Evolutionary conservation across 2,797 vertebrate species (phyloP), one percentile per base, ranked within the genome.

Genomic region (Poeciliopsis presidionis): DNA sequence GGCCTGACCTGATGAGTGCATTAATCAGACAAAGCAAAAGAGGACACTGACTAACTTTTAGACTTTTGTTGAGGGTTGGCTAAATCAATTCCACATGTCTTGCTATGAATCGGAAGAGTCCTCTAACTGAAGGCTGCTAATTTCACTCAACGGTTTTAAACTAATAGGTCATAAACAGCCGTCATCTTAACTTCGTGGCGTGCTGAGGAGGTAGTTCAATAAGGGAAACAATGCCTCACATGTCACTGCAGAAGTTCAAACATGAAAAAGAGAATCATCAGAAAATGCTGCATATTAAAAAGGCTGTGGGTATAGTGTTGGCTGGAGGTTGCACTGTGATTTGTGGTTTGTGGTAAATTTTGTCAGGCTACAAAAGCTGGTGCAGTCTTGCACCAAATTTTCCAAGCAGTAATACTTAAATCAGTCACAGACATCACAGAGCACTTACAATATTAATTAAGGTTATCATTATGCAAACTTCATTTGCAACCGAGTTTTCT

Each of bases 331-430:
- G 45, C 6, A 20, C 45, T 30, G 36, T 39, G 20, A 55, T n/a
- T 73, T 36, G 51, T 73, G 72, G 49, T n/a, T 73, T 36, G 51
- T 73, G 72, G 49, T 36, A 9, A 72, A 72, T 9, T 72, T 45
- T 49, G 70, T 72, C 69, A 33, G 70, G 70, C 70, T 30, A 46
- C 11, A 39, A 49, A 61, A 65, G 59, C 14, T 76, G 61, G 47
- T 49, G 61, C 33, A 69, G 7, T 51, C 33, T 67, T 67, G 30
- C 61, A 67, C 46, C 45, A 67, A 51, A 18, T 33, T 47, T 39
- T 67, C 8, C 33, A 49, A 65, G 65, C 59, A 65, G 43, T 33
- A 49, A 5, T 36, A 12, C 13, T 49, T 28, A 25, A 76, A 65
- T 63, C 30, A 36, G 7, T 51, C 9, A 75, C 30, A 20, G n/a